Percentiles rank a stretch among this genome's conserved stretches.
Evolutionary conservation across 2,113 vertebrate species (phyloP).

Genomic region (Tragelaphus strepsiceros): DNA sequence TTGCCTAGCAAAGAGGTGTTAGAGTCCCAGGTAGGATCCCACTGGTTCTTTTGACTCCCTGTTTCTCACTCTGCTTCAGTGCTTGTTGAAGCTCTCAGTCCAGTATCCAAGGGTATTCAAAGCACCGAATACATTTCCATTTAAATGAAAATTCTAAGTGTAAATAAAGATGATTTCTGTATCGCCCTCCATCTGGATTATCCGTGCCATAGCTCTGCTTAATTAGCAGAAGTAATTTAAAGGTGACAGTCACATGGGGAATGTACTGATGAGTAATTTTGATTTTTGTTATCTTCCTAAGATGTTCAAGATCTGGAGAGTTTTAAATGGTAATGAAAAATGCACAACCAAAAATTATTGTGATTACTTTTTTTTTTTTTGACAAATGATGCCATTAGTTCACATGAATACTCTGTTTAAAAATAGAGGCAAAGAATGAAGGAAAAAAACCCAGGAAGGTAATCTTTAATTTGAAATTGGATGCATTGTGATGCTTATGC

Average conservation of each 20-base stretch:
- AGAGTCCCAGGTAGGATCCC: fast-evolving
- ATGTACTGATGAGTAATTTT: not conserved
- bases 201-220: not conserved
- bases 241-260: not conserved
- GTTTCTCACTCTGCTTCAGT: not conserved
- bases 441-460: not conserved
- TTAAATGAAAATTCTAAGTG: not conserved
- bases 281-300: slow-evolving; percentile 37
- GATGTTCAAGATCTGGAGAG: not conserved
- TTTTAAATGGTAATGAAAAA: slow-evolving; percentile 38
- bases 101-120: too few relatives aligned
- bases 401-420: slow-evolving; percentile 58
- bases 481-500: slow-evolving; percentile 32
- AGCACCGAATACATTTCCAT: not conserved
- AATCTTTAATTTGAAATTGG: slow-evolving; percentile 64
- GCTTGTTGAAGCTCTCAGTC: not conserved
- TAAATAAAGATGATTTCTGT: not conserved
- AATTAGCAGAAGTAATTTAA: not conserved
- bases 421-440: slow-evolving; percentile 20
- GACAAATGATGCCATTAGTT: slow-evolving; percentile 54
- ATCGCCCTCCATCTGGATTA: not conserved
- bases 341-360: slow-evolving; percentile 19
- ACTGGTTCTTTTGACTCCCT: fast-evolving
- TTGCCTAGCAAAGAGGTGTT: not conserved
- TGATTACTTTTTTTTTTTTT: not conserved